Base-by-base conservation (phyloP, 1,140 invertebrate genomes). In the Copidosoma floridanum region DNA sequence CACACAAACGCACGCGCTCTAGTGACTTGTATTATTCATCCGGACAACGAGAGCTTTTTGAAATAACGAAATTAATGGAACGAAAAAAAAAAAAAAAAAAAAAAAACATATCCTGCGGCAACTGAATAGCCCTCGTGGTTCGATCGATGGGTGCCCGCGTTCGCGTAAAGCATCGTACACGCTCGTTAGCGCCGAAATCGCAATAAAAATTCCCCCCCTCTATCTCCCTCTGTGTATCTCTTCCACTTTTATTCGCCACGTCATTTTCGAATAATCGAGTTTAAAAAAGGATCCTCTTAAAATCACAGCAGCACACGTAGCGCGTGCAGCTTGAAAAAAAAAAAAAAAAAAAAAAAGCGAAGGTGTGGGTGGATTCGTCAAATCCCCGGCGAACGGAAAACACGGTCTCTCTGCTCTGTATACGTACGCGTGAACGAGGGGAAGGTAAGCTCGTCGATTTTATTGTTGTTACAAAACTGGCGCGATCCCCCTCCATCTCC, bases 211-310 rank as follows among this genome's bases (percentile, higher is more conserved):
- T 24, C 48, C 21, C 1, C 35, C 37, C 43, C 27, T 8, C 24
- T 21, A 26, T 20, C 12, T n/a, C 37, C 20, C 21, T 35, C 27
- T 24, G 16, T 7, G n/a, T 18, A 16, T 38, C n/a, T 16, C 32
- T 7, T 11, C 11, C n/a, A n/a, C 16, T 32, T 10, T 20, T 18
- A 11, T 24, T 37, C 37, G 21, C 29, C 52, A 60, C 64, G 61
- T 65, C 68, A 67, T 66, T 64, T 63, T 68, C 64, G 64, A 68
- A 68, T 71, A 68, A 68, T 67, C 65, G 69, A 71, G 63, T 68
- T 67, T 66, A 64, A 67, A n/a, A n/a, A n/a, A 60, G 64, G 44
- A 71, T 68, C 66, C 67, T 69, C 65, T 69, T 69, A 66, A 67
- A 69, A 68, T 71, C 65, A 66, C 65, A 65, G 57, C 32, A 1